Conservation (phyloP, 2,113 vertebrate species). For the Craseonycteris thonglongyai region DNA sequence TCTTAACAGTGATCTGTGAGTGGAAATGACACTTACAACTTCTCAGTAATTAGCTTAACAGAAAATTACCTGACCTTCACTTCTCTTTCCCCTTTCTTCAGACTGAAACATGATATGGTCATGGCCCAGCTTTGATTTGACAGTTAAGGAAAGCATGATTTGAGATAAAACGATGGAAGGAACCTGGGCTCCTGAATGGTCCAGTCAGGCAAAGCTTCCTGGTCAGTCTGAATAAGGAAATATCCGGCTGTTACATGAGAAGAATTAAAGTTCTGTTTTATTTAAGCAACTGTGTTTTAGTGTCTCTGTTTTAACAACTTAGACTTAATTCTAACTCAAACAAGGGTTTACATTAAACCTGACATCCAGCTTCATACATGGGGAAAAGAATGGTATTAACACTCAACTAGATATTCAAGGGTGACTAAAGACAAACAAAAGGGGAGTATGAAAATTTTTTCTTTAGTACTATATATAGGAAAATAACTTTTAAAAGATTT, state of each 20-base stretch:
- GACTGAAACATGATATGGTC: background rate
- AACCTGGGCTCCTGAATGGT: background rate
- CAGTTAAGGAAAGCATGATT: background rate
- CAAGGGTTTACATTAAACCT: background rate
- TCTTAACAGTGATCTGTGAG: background rate
- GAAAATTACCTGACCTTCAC: background rate
- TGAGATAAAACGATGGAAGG: background rate
- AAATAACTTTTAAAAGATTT: background rate
- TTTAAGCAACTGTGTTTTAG: background rate
- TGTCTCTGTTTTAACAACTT: background rate
- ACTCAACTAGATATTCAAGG: too few species aligned
- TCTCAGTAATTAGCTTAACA: background rate
- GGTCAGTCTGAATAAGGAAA: background rate
- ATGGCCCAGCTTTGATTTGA: background rate
- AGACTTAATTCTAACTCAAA: background rate
- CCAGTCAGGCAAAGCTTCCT: rapidly evolving
- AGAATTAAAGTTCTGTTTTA: background rate
- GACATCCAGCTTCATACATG: background rate
- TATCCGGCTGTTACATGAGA: background rate
- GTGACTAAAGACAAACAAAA: background rate
- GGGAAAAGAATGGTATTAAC: background rate
- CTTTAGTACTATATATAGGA: background rate
- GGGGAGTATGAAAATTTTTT: rapidly evolving
- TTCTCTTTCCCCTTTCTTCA: background rate
- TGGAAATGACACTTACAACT: background rate